Percentiles rank a stretch among this genome's conserved stretches.
These are phyloP conservation scores for Hyposoter didymator DNA, from an alignment of 2,888 invertebrate species.

Conservation along the genomic window DNA sequence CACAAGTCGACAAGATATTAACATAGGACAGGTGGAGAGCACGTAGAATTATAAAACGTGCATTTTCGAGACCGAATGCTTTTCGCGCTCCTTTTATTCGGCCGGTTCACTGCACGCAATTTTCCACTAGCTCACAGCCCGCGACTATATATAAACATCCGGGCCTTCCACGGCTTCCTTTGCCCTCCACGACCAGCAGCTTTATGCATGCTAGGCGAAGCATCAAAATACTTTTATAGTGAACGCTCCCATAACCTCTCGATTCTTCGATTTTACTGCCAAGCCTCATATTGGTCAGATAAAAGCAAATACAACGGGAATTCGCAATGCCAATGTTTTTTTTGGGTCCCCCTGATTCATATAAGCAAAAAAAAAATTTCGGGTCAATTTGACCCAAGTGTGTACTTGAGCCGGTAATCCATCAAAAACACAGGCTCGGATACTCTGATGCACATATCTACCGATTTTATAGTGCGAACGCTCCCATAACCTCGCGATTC, in stretches of 20 bases:
- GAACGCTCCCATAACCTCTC: conserved; percentile 2
- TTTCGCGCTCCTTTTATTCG: not conserved
- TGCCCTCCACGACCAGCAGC: conserved; percentile 29
- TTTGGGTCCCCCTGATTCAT: too few species aligned
- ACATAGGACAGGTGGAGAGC: conserved; percentile 13
- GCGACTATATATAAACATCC: conserved; percentile 29
- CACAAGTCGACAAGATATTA: not conserved
- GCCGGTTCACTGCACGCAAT: conserved; percentile 71
- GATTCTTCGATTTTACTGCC: too few species aligned
- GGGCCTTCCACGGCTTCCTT: conserved; percentile 47
- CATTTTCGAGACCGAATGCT: conserved; percentile 11
- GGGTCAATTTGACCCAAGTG: too few species aligned
- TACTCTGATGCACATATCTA: not conserved
- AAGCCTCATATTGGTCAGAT: not conserved
- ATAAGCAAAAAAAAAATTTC: too few species aligned
- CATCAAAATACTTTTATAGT: conserved; percentile 1
- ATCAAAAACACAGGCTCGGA: not conserved
- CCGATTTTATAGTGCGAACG: too few species aligned
- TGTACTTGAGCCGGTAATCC: too few species aligned
- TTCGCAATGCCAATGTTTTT: not conserved
- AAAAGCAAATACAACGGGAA: not conserved
- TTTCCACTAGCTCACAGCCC: conserved; percentile 74
- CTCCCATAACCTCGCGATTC: too few species aligned
- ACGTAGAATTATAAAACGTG: conserved; percentile 21
- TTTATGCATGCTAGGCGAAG: not conserved